Evolutionary conservation across 2,113 vertebrate species (phyloP).

Genomic region (Piaya cayana): DNA sequence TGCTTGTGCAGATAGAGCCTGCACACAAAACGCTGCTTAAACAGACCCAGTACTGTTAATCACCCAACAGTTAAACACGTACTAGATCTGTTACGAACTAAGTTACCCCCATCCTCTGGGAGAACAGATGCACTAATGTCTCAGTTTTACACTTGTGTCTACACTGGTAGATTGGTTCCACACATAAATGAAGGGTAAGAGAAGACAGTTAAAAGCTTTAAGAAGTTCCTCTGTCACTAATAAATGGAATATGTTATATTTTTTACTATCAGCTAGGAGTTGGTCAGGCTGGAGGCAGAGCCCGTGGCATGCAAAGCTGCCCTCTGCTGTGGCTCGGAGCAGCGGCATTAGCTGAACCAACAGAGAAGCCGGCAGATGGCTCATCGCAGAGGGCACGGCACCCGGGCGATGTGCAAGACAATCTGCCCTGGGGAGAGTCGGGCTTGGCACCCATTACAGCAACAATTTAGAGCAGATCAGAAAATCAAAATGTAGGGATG

Average conservation of each 20-base stretch:
- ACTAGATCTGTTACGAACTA: not conserved
- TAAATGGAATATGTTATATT: not conserved
- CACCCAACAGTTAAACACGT: not conserved
- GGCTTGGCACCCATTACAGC: not conserved
- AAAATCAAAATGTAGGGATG: not conserved
- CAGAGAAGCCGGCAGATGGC: conserved; percentile 47
- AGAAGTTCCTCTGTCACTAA: not conserved
- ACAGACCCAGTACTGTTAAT: not conserved
- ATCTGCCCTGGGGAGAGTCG: conserved; percentile 1
- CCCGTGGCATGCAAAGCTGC: not conserved
- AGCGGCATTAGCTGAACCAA: conserved; percentile 7
- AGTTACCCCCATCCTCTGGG: not conserved
- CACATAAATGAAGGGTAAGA: not conserved
- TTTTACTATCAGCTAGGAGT: not conserved
- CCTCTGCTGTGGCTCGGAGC: conserved; percentile 11
- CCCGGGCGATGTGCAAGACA: not conserved
- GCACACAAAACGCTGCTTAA: not conserved
- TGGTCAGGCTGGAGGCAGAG: not conserved
- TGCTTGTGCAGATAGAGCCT: not conserved
- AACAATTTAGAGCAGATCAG: not conserved
- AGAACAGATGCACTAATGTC: not conserved
- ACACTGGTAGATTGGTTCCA: not conserved
- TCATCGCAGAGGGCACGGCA: not conserved
- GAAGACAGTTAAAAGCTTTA: not conserved
- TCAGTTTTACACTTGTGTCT: not conserved